phyloP scores from a whole-genome alignment of 2,113 vertebrate species.

The Cebus imitator region DNA sequence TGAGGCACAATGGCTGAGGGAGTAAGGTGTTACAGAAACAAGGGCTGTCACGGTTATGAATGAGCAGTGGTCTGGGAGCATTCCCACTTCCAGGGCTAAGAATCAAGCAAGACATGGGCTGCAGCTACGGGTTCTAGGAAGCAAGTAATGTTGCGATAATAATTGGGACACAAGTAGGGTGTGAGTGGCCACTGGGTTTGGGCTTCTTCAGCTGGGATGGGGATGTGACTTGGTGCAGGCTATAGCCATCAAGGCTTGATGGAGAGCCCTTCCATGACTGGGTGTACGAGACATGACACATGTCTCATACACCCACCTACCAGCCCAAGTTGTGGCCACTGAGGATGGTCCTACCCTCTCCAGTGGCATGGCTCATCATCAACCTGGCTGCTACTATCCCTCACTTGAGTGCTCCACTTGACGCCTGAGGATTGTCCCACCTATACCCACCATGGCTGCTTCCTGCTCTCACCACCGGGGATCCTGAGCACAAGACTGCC shows the following conservation, averaged over 20 bases:
- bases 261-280: background rate
- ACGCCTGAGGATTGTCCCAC: background rate
- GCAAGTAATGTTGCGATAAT: too few species aligned
- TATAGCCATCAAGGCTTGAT: background rate
- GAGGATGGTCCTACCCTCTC: background rate
- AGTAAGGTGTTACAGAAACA: background rate
- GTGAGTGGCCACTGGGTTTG: background rate
- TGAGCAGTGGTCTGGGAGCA: background rate
- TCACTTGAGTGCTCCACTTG: background rate
- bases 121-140: background rate
- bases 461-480: background rate
- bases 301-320: too few species aligned
- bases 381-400: background rate
- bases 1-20: background rate
- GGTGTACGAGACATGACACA: too few species aligned
- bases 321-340: background rate
- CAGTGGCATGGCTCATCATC: background rate
- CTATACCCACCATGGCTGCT: background rate
- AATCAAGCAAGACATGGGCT: background rate
- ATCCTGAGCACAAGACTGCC: background rate
- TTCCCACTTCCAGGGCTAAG: background rate
- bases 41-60: background rate
- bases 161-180: too few species aligned
- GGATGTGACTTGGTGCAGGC: background rate
- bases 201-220: too few species aligned